These are phyloP conservation scores for Papilio polyxenes DNA, from an alignment of 1,140 invertebrate species.

Conservation along the genomic window DNA sequence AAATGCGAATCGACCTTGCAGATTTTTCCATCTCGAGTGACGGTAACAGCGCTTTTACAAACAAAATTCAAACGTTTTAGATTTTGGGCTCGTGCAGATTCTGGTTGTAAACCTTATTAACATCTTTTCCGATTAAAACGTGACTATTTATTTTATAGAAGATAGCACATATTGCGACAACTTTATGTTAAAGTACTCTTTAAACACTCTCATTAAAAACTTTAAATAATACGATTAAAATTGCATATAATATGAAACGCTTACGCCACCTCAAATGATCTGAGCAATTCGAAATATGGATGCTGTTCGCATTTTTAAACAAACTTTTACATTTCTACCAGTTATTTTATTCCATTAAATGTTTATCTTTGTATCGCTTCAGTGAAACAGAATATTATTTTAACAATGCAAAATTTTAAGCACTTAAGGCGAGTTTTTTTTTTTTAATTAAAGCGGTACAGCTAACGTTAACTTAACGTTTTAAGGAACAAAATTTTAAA, in stretches of 20 bases:
- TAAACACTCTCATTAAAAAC: slow-evolving; percentile 15
- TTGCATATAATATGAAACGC: slow-evolving; percentile 29
- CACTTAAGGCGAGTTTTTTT: neutral
- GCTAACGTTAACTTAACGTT: neutral
- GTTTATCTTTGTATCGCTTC: slow-evolving; percentile 38
- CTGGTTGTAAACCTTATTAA: neutral
- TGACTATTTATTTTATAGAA: neutral
- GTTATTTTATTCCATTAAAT: slow-evolving; percentile 39
- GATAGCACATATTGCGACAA: neutral
- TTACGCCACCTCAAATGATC: slow-evolving; percentile 28
- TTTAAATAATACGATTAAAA: slow-evolving; percentile 27
- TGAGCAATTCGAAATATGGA: slow-evolving; percentile 35
- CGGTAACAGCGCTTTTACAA: neutral
- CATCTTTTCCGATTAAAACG: neutral
- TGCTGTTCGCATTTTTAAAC: slow-evolving; percentile 30
- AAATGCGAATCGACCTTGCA: neutral
- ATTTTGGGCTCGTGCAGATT: too few relatives aligned
- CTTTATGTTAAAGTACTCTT: slow-evolving; percentile 3
- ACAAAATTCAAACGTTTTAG: too few relatives aligned
- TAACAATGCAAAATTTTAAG: slow-evolving; percentile 32
- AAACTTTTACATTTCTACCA: slow-evolving; percentile 32
- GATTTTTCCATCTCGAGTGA: neutral
- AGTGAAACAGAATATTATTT: slow-evolving; percentile 37
- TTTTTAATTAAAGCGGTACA: neutral
- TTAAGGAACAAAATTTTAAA: neutral